Conservation (phyloP, 2,797 vertebrate species). For the Acropternis orthonyx region DNA sequence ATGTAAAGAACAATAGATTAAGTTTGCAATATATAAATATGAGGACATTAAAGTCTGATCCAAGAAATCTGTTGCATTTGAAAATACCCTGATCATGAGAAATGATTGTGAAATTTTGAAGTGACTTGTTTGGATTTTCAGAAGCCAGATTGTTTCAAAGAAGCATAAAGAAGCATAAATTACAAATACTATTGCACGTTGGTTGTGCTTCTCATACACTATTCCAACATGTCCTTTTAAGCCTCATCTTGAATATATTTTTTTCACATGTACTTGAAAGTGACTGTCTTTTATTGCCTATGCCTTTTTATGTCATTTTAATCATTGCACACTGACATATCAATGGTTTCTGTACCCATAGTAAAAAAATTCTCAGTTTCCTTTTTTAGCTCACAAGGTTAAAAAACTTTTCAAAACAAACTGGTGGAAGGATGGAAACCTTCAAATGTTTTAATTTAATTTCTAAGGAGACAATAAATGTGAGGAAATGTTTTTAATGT, state of each 20-base stretch:
- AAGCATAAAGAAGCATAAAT: background rate
- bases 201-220: background rate
- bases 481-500: background rate
- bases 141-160: background rate
- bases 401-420: background rate
- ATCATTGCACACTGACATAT: background rate
- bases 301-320: background rate
- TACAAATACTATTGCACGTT: background rate
- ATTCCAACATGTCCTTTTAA: background rate
- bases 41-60: background rate
- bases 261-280: background rate
- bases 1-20: background rate
- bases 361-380: background rate
- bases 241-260: background rate
- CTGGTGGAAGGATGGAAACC: background rate
- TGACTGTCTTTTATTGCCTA: background rate
- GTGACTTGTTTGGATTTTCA: background rate
- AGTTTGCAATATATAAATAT: background rate
- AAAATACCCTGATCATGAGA: background rate
- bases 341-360: fast-evolving
- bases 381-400: background rate
- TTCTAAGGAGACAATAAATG: background rate
- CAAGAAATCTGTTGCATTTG: background rate
- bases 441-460: background rate
- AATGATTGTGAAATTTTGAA: background rate